Conservation (phyloP, 2,888 invertebrate species). For the Tanypteryx hageni region DNA sequence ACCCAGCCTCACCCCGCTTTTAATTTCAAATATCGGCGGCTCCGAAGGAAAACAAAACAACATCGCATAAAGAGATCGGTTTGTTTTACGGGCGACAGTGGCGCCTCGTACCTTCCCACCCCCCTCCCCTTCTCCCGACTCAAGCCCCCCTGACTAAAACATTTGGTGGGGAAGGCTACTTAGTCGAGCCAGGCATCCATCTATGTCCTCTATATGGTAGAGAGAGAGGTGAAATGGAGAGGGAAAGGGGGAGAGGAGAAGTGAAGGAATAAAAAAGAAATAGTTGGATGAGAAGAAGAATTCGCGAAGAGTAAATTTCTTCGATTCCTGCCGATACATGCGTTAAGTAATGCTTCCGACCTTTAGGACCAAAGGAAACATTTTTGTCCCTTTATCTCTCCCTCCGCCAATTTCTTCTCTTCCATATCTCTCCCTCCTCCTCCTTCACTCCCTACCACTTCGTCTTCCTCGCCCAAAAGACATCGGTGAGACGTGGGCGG, state of each 20-base stretch:
- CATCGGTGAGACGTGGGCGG: constrained; percentile 49
- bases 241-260: not conserved
- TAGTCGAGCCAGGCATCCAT: not conserved
- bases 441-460: not conserved
- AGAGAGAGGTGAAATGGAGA: not conserved
- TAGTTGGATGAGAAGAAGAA: not conserved
- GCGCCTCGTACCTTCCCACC: not conserved
- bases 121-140: not conserved
- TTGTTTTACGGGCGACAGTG: constrained; percentile 30
- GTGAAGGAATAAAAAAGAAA: not conserved
- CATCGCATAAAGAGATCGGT: not conserved
- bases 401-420: not conserved
- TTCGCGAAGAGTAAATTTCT: not conserved
- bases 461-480: not conserved
- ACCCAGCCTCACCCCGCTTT: constrained; percentile 1
- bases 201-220: not conserved
- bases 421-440: not conserved
- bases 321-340: not conserved
- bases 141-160: not conserved
- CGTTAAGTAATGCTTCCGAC: not conserved
- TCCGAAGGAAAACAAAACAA: constrained; percentile 33
- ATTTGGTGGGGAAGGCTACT: not conserved
- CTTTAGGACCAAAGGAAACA: not conserved
- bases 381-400: not conserved
- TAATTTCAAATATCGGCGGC: constrained; percentile 52